Percentiles rank a stretch among this genome's conserved stretches.
Conservation (phyloP, 2,113 vertebrate genomes). For the Dryoscopus gambensis region DNA sequence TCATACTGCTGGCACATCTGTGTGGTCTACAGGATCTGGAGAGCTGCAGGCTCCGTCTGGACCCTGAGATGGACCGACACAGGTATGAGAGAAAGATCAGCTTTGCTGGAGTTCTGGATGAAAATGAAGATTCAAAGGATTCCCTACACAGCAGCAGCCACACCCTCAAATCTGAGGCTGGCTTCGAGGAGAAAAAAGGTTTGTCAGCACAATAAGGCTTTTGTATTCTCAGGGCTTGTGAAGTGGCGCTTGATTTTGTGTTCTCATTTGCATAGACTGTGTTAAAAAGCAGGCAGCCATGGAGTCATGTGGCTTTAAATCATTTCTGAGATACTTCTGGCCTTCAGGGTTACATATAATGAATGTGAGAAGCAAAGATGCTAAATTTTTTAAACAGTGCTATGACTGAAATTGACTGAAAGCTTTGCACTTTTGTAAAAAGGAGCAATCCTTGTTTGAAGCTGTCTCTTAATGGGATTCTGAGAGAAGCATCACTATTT, state of each 20-base stretch:
- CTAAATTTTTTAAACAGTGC: background rate
- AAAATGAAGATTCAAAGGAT: slow-evolving; percentile 92
- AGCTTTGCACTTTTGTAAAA: background rate
- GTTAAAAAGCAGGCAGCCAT: slow-evolving; percentile 22
- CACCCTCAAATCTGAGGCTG: slow-evolving; percentile 94
- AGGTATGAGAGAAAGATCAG: slow-evolving; percentile 99
- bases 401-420: background rate
- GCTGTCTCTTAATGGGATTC: background rate
- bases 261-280: slow-evolving; percentile 38
- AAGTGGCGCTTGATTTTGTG: slow-evolving; percentile 31
- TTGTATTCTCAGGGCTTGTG: slow-evolving; percentile 16
- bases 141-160: slow-evolving; percentile 98
- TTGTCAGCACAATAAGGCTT: slow-evolving; percentile 63
- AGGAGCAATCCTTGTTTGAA: background rate
- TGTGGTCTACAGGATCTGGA: slow-evolving; percentile 85
- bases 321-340: background rate
- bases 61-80: slow-evolving; percentile 93
- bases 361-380: slow-evolving; percentile 56
- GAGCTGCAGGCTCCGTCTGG: slow-evolving; percentile 89
- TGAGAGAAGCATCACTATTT: background rate
- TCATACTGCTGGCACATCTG: background rate
- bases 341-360: background rate
- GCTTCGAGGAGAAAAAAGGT: slow-evolving; percentile 91
- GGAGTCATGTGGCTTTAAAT: slow-evolving; percentile 15
- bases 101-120: slow-evolving; percentile 95